Evolutionary conservation across 2,797 vertebrate genomes (phyloP), one percentile per base, ranked within the genome.

Genomic region (Acanthurus lineatus): DNA sequence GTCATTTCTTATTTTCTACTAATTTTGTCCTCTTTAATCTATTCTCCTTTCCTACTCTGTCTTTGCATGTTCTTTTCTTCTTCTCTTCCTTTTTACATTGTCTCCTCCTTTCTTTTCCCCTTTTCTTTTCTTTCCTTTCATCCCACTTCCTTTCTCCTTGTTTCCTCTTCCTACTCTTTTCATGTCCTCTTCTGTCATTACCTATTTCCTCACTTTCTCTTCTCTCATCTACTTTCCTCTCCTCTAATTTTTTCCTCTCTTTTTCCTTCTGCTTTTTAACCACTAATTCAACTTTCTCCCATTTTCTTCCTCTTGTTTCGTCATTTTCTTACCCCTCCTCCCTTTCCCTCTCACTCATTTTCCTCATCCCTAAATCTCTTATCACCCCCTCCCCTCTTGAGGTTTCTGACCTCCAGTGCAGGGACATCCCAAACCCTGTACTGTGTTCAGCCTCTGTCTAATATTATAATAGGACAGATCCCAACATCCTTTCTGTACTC

Each of bases 401-500:
- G 87, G 65, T 86, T 81, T 76, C 76, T 80, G 83, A 92, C 88
- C 88, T 89, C 77, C 70, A 49, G 62, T 61, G 68, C 69, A 51
- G 82, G 66, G 73, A 81, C 83, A 73, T 84, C 79, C 73, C 74
- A 79, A 57, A 62, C 86, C 77, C 82, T 82, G 69, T 69, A 84
- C 89, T 63, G 73, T 77, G 75, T 82, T 73, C 62, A 44, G 73
- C 75, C 81, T 88, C 81, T 96, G 96, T 97, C 97, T 97, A 96
- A 97, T 96, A 97, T 98, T 97, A 94, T 95, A 95, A 95, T 95
- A 95, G 96, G 93, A 87, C 84, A 76, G 71, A 88, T 86, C 88
- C 86, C 81, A 61, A 88, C 86, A 88, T 91, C 88, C 89, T 85
- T 79, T 83, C 81, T 89, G 74, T 81, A 81, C 76, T 76, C 54